Evolutionary conservation across 1,140 invertebrate genomes (phyloP), one percentile per base, ranked within the genome.

Genomic region (Phymorhynchus buccinoides): DNA sequence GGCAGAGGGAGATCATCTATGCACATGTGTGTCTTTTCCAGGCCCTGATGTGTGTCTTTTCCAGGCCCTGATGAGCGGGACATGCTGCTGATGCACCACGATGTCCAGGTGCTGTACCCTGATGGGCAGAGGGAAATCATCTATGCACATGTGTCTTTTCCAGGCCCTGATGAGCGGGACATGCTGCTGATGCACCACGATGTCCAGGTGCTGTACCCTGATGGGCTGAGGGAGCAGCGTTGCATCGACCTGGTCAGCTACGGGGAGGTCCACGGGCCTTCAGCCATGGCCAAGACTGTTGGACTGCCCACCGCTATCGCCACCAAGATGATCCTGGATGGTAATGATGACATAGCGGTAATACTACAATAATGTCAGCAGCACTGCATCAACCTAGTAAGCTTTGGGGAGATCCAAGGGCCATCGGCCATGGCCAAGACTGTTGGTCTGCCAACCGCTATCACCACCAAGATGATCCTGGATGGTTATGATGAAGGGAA

Each of bases 361-460:
- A n/a, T n/a, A n/a, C n/a, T n/a, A n/a, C n/a, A n/a, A n/a, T n/a
- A n/a, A n/a, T n/a, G n/a, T n/a, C n/a, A 99, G 94, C 92, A 95
- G 35, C 95, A 97, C 82, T 96, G 97, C 56, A 97, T 99, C 79
- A 98, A 97, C 90, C 95, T 99, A 92, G 97, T 99, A 0, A 96
- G 96, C 44, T 99, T 99, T 90, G 99, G 99, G 0, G 96, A 98
- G 80, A 91, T 94, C 18, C 95, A 85, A 71, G 96, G 97, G 27
- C 97, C 97, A 91, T 99, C 98, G 0, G 99, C 99, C 7, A 99
- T 99, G 99, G 97, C 98, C 0, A 96, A 97, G 90, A 99, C 98
- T 30, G 99, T 99, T 9, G 98, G 99, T 6, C 96, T 98, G 90
- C 98, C 99, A 0, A 96, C 97, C 7, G 99, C 97, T 9, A 99